Base-by-base conservation (phyloP, 2,888 invertebrate species). In the Spilosoma lubricipeda region DNA sequence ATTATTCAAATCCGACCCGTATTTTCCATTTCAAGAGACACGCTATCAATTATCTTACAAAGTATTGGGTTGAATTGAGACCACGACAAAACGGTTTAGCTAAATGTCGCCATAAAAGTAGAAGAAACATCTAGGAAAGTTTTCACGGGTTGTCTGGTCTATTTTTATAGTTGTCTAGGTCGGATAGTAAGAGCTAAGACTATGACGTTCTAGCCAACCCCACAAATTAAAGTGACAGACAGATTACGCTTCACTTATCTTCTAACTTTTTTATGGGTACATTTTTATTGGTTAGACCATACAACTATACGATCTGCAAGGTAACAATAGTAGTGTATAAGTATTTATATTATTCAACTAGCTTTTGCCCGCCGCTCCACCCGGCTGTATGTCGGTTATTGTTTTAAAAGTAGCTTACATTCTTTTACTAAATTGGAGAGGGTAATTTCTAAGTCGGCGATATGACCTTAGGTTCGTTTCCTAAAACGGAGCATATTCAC, bases 131-230 rank as follows among this genome's bases (percentile, higher is more conserved):
- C 70, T 79, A 73, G 70, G 67, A 77, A 81, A 79, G 72, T 78
- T 78, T 45, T 71, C 72, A 81, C 77, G 27, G 71, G 65, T 64
- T 66, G n/a, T 39, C 42, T 18, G 72, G 27, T 75, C 74, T 80
- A 83, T 84, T 80, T 84, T 82, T 80, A 72, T 71, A 63, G 56
- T 71, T 73, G 20, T 79, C 68, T 75, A 67, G 71, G 68, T 72
- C 75, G 59, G 74, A 52, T 52, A 73, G 42, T 77, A 39, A 63
- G 63, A 73, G 64, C 68, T 71, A 33, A 63, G 56, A 72, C 70
- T 75, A 59, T 70, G 75, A 79, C 75, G 73, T 72, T 77, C 45
- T 64, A n/a, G 59, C 56, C 70, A 64, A 63, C 56, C 27, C 56
- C 23, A 73, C 71, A 20, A 66, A 73, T 65, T 63, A 30, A 72